Evolutionary conservation across 2,888 invertebrate species (phyloP).

Genomic region (Philonicus albiceps): DNA sequence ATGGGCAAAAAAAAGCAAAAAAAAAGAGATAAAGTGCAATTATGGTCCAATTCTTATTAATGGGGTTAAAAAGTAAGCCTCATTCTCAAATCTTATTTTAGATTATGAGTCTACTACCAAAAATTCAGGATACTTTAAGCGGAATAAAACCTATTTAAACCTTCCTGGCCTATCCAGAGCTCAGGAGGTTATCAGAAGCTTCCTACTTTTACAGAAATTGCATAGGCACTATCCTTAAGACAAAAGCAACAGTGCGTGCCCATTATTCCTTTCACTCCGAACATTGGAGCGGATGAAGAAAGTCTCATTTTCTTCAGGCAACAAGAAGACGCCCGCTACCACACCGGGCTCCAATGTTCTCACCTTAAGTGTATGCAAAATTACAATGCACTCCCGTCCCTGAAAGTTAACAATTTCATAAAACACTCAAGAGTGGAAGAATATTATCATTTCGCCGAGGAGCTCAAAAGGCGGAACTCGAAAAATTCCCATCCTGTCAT

Average conservation of each 20-base stretch:
- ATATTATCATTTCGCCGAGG: constrained; percentile 12
- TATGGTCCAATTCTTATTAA: no score
- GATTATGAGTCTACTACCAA: no score
- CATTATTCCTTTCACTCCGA: not conserved
- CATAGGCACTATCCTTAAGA: not conserved
- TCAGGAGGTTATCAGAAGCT: not conserved
- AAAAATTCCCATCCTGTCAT: constrained; percentile 21
- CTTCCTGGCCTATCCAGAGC: no score
- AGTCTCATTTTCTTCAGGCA: not conserved
- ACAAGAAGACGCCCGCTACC: not conserved
- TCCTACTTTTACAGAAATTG: not conserved
- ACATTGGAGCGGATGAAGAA: not conserved
- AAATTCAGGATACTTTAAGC: no score
- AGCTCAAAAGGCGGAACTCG: not conserved
- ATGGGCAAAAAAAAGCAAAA: no score
- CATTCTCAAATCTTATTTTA: no score
- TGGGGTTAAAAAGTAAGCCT: no score
- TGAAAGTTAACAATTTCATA: constrained; percentile 18
- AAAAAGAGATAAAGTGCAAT: no score
- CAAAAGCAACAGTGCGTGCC: not conserved
- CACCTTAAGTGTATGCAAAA: not conserved
- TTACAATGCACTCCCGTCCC: not conserved
- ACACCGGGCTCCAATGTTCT: not conserved
- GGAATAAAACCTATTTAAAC: no score
- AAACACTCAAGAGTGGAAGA: constrained; percentile 2